Evolutionary conservation across 1,140 invertebrate species (phyloP), one percentile per base, ranked within the genome.

Genomic region (Dendrolimus punctatus): DNA sequence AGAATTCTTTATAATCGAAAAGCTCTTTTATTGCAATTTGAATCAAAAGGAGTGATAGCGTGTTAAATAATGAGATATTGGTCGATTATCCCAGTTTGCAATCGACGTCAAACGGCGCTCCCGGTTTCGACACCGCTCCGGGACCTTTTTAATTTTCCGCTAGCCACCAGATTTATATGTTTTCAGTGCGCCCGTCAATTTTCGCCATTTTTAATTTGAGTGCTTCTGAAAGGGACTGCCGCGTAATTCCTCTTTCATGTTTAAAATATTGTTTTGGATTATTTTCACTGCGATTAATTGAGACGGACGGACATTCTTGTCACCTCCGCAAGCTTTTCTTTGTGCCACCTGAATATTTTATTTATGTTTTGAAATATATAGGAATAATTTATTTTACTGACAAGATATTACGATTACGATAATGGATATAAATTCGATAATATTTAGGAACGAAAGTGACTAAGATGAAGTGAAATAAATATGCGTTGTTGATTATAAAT

Each of bases 131-230:
- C 54, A 53, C 54, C 71, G 69, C 75, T 62, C 72, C 58, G 76
- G 76, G 66, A 62, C 65, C 71, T 64, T 77, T 82, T 82, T 80
- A 80, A 82, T 80, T 83, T 83, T 80, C 77, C 80, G 76, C 77
- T 72, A 80, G 76, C 71, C 69, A 64, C 67, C 70, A 68, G 75
- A 80, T 80, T 80, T 83, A 83, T 83, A 83, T 83, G 77, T 80
- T 80, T 83, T 76, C 77, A 72, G 53, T 75, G 64, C 66, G 58
- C 57, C 69, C 70, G 80, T 80, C 75, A 77, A 79, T 83, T 83
- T 77, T 76, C 72, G 58, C 74, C 64, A 75, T 73, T 83, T 80
- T 80, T 78, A 78, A 83, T 83, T 83, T 80, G 66, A 75, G 69
- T 79, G 72, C 58, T 54, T 62, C 65, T 62, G 58, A 73, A 78